Conservation (phyloP, 2,113 vertebrate genomes). For the Pseudopipra pipra region DNA sequence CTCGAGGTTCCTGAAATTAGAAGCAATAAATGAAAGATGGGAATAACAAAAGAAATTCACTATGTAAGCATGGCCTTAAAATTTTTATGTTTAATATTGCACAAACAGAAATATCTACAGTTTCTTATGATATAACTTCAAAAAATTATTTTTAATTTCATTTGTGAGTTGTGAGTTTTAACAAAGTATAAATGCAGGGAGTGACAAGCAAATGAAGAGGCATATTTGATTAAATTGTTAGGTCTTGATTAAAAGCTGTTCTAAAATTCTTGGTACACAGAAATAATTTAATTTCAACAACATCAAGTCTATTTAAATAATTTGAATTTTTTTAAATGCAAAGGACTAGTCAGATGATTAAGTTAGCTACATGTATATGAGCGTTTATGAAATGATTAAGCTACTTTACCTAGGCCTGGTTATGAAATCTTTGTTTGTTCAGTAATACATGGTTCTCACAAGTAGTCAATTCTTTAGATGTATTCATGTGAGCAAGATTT, state of each 20-base stretch:
- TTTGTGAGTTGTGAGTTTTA: neutral
- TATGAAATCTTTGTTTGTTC: neutral
- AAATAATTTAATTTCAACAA: neutral
- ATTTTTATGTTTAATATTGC: neutral
- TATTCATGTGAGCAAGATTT: neutral
- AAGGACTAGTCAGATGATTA: neutral
- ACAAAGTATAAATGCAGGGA: neutral
- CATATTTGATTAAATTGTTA: neutral
- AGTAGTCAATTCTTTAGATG: neutral
- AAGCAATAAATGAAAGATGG: slow-evolving; percentile 69
- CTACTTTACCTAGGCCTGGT: neutral
- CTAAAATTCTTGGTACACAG: neutral
- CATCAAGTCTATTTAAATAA: neutral
- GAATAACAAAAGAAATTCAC: slow-evolving; percentile 14
- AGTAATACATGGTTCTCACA: neutral
- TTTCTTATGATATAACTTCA: neutral
- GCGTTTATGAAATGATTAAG: neutral
- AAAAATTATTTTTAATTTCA: neutral
- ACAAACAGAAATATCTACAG: neutral
- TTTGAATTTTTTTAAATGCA: neutral
- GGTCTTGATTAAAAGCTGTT: neutral
- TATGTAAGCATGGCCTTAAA: neutral
- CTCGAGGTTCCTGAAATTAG: slow-evolving; percentile 92
- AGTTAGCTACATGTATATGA: neutral
- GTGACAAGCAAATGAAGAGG: neutral